phyloP scores from a whole-genome alignment of 2,113 vertebrate species.

The Corythaeola cristata region DNA sequence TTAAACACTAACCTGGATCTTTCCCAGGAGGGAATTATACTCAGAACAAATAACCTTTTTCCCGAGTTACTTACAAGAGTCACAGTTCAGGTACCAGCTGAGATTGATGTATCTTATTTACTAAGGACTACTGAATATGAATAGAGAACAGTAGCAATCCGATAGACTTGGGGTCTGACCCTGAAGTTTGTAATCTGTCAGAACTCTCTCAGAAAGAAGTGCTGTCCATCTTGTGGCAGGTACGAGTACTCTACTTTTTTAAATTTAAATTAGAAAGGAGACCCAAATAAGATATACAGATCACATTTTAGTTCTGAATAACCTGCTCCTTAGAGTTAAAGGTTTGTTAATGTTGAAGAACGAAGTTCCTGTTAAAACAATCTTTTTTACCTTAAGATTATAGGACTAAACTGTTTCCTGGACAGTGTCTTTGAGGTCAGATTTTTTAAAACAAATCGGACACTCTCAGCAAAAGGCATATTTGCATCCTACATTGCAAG shows the following conservation, averaged over 20 bases:
- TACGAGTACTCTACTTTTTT: background rate
- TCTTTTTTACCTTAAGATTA: background rate
- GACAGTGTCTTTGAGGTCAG: background rate
- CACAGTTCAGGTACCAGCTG: background rate
- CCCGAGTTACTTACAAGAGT: background rate
- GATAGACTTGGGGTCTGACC: background rate
- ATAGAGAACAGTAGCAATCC: background rate
- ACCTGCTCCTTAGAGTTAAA: background rate
- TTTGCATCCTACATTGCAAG: background rate
- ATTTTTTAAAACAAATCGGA: background rate
- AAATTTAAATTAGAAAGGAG: background rate
- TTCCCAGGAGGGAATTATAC: background rate
- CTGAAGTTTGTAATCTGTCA: background rate
- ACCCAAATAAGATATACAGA: background rate
- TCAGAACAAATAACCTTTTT: background rate
- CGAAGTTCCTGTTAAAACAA: background rate
- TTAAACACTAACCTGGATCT: background rate
- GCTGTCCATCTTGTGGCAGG: background rate
- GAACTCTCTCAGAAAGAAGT: background rate
- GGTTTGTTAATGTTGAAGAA: background rate
- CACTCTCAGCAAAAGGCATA: background rate
- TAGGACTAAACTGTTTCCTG: background rate
- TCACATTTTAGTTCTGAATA: background rate
- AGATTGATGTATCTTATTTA: background rate
- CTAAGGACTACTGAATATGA: background rate